Evolutionary conservation across 2,888 invertebrate genomes (phyloP), one percentile per base, ranked within the genome.

Genomic region (Acanthosepion lycidas): DNA sequence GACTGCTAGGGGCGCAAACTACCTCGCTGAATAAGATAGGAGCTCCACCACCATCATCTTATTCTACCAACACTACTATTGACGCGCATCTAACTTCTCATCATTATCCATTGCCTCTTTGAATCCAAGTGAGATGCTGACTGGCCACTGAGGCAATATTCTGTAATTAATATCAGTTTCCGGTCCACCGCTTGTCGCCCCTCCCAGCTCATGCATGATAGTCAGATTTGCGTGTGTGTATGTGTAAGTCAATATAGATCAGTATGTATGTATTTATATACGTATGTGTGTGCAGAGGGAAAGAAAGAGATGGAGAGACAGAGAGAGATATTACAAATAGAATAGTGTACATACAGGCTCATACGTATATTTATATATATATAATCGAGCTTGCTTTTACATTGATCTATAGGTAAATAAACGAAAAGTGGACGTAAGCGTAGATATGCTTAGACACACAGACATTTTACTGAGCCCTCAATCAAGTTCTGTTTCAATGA

Each of bases 121-220:
- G n/a, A 78, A 12, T 33, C 78, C n/a, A 78, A 78, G 78, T 78
- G 78, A 78, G n/a, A 78, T n/a, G n/a, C 15, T 78, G 78, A 78
- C 78, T n/a, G 78, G 78, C 78, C 78, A 78, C 78, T 78, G 78
- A 78, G 78, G 78, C 78, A 78, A 78, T 78, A 78, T 78, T 33
- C 78, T 78, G 78, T 78, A 78, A 78, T 78, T 78, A 78, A 78
- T 78, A n/a, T n/a, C n/a, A 78, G 78, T 78, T 78, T 78, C 78
- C 78, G 78, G 78, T 78, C 78, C 78, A 78, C 78, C 33, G 78
- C 78, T 23, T 78, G n/a, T n/a, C n/a, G 78, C 33, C 78, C n/a
- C 78, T 15, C n/a, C 78, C 78, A n/a, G 78, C 33, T 23, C 33
- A 78, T 33, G 18, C 78, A 78, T 78, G n/a, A 78, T 33, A 4